phyloP scores from a whole-genome alignment of 1,140 invertebrate genomes.

The Drosophila fuyamai region DNA sequence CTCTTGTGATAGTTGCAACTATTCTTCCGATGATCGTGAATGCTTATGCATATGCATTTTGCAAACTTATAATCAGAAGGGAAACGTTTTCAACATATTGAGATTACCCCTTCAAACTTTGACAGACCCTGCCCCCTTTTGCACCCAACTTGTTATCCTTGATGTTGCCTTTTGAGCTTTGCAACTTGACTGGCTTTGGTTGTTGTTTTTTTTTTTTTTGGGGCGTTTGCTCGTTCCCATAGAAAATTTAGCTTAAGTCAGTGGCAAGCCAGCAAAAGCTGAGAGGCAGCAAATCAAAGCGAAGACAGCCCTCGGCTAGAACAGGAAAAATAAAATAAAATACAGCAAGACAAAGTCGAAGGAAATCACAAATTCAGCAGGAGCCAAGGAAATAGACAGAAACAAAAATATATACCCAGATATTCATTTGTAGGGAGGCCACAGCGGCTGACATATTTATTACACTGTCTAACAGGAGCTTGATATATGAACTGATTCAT shows the following conservation, averaged over 20 bases:
- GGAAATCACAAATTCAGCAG: conserved; percentile 36
- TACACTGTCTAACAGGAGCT: conserved; percentile 53
- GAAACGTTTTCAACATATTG: conserved; percentile 12
- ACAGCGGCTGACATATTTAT: conserved; percentile 54
- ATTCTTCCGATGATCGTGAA: background rate
- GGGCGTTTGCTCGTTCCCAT: conserved; percentile 11
- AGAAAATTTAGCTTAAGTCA: conserved; percentile 60
- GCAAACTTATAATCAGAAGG: conserved; percentile 11
- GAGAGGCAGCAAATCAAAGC: conserved; percentile 50
- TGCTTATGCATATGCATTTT: conserved; percentile 11
- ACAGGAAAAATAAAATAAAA: background rate
- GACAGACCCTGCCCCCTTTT: conserved; percentile 1
- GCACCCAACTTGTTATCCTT: conserved; percentile 2
- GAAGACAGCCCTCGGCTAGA: conserved; percentile 16
- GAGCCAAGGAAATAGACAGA: conserved; percentile 32
- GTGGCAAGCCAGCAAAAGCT: conserved; percentile 35
- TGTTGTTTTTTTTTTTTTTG: background rate
- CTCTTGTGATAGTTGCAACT: too few relatives aligned
- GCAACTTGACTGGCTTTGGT: conserved; percentile 8
- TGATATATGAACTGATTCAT: conserved; percentile 46
- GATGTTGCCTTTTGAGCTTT: conserved; percentile 26
- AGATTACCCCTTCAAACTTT: conserved; percentile 30
- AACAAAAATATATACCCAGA: conserved; percentile 14
- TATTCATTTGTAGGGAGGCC: conserved; percentile 14
- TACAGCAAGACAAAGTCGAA: conserved; percentile 22